Base-by-base conservation (phyloP, 2,113 vertebrate species). In the Indicator maculatus region DNA sequence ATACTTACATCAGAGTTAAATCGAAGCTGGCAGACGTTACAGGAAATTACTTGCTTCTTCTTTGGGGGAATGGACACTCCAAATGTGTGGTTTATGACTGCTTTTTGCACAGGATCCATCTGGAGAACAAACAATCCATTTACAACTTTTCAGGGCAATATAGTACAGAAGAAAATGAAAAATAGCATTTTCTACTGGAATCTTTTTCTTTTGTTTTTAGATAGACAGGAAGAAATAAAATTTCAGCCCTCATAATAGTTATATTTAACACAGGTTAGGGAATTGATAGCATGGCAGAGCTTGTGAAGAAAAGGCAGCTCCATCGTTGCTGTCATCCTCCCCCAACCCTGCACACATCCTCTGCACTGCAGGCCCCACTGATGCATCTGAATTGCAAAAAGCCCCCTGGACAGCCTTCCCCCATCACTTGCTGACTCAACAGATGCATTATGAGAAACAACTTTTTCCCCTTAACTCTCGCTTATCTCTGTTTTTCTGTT, bases 81-180 rank as follows among this genome's bases (percentile, higher is more conserved):
- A 97, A 99, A 99, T 4, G 99, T 99, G 97, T 99, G 99, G 97
- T 99, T 99, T 97, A 99, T 99, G 63, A 99, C 99, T 36, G 99
- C 99, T 96, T 99, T 99, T 98, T 99, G 99, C 95, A 99, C 99
- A 36, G 99, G 99, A 98, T 99, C 99, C 99, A 99, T 99, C 99
- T 99, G 98, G 75, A 97, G 81, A 94, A 93, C 26, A 97, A 97
- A 97, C 31, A 95, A 93, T 56, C 63, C 12, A 95, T 95, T 88
- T 88, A 87, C 38, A 95, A 74, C 24, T 93, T 95, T 82, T 75
- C 63, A 93, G 60, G 41, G 69, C 6, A 94, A 81, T 53, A 47
- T 1, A 70, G 15, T 41, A 73, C 14, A 81, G 13, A 64, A 92
- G 8, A 86, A 92, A 50, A 47, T 10, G 0, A 8, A 9, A 87